phyloP scores from a whole-genome alignment of 2,888 invertebrate genomes.

The Amiota minor region DNA sequence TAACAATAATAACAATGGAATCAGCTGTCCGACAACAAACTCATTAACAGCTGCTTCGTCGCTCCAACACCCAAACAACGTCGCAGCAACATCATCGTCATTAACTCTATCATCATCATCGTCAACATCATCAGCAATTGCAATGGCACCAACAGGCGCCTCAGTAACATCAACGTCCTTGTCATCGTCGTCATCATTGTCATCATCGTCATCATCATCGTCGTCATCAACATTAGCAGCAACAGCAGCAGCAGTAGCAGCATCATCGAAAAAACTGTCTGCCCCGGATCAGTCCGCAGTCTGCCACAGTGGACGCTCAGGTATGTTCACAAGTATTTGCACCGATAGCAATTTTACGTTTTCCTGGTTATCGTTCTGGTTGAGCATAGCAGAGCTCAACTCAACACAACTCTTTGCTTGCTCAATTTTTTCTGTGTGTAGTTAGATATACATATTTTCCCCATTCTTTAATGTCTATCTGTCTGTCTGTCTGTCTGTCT shows the following conservation, averaged over 20 bases:
- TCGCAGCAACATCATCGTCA: slow-evolving; percentile 39
- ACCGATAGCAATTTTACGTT: slow-evolving; percentile 63
- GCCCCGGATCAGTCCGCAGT: slow-evolving; percentile 54
- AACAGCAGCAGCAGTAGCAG: slow-evolving; percentile 42
- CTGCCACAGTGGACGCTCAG: slow-evolving; percentile 79
- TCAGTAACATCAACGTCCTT: slow-evolving; percentile 32
- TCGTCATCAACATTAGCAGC: slow-evolving; percentile 31
- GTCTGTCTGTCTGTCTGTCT: slow-evolving; percentile 65
- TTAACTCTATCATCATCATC: slow-evolving; percentile 36
- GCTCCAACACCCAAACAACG: slow-evolving; percentile 16
- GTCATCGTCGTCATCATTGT: slow-evolving; percentile 44
- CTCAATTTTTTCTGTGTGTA: too few relatives aligned
- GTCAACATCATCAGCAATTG: slow-evolving; percentile 24
- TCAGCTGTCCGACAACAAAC: slow-evolving; percentile 22
- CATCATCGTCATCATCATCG: slow-evolving; percentile 48
- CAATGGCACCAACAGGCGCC: slow-evolving; percentile 22
- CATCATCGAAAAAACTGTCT: slow-evolving; percentile 59
- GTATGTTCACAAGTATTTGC: slow-evolving; percentile 74
- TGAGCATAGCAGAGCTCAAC: too few relatives aligned
- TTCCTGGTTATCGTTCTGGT: slow-evolving; percentile 34
- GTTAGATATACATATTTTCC: too few relatives aligned
- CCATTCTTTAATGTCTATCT: slow-evolving; percentile 37
- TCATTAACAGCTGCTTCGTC: slow-evolving; percentile 25
- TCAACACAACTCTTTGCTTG: too few relatives aligned
- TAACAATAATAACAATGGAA: slow-evolving; percentile 36